Conservation (phyloP, 2,888 invertebrate species). For the Trissolcus japonicus region DNA sequence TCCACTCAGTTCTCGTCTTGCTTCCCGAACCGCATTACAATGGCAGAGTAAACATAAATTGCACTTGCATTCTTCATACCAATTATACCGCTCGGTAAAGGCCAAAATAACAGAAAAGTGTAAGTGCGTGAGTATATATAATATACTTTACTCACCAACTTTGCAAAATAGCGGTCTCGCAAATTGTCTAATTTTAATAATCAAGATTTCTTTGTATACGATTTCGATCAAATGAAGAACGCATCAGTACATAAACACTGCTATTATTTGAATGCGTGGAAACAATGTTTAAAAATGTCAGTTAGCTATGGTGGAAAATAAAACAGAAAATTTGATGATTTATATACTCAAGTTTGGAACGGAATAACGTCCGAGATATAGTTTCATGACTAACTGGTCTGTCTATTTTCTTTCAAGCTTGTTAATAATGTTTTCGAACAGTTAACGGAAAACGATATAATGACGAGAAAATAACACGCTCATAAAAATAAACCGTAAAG, state of each 20-base stretch:
- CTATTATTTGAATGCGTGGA: too few species aligned
- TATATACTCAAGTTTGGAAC: not conserved
- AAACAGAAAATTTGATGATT: not conserved
- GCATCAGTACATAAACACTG: too few species aligned
- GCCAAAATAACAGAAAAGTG: slow-evolving; percentile 50
- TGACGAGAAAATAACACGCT: slow-evolving; percentile 32
- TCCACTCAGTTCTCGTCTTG: slow-evolving; percentile 54
- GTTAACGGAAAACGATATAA: slow-evolving; percentile 36
- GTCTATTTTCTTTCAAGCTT: slow-evolving; percentile 36
- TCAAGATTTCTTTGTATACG: slow-evolving; percentile 12
- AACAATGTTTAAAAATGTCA: too few species aligned
- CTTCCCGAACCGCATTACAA: slow-evolving; percentile 55
- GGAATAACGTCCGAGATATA: too few species aligned
- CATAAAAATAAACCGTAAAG: slow-evolving; percentile 35
- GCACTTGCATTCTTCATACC: slow-evolving; percentile 57
- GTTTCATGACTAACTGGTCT: not conserved
- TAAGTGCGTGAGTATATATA: slow-evolving; percentile 44
- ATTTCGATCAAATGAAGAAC: too few species aligned
- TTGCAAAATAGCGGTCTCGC: slow-evolving; percentile 34
- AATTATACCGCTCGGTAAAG: slow-evolving; percentile 47
- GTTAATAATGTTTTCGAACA: slow-evolving; percentile 28
- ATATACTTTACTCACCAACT: slow-evolving; percentile 25
- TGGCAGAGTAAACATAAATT: slow-evolving; percentile 55
- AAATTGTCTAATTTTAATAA: slow-evolving; percentile 36
- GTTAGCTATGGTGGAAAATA: not conserved